Conservation (phyloP, 2,888 invertebrate genomes). For the Nomada flava region DNA sequence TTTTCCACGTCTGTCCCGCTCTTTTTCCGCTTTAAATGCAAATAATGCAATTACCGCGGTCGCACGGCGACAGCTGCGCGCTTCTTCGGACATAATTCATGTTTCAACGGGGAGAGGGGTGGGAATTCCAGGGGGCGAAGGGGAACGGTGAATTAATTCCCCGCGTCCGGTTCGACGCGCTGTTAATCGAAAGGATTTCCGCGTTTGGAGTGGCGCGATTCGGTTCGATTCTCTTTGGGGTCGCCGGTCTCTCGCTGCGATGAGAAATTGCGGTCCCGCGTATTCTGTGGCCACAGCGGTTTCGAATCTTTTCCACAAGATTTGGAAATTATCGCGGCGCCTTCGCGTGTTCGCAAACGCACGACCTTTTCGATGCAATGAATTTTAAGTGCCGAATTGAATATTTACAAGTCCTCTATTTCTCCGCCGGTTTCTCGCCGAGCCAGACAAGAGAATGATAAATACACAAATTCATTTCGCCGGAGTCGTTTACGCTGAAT, state of each 20-base stretch:
- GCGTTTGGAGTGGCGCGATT: conserved; percentile 25
- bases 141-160: conserved; percentile 62
- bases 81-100: conserved; percentile 70
- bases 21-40: conserved; percentile 70
- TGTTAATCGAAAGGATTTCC: conserved; percentile 72
- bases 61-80: conserved; percentile 68
- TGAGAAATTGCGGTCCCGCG: conserved; percentile 22
- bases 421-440: too few relatives aligned
- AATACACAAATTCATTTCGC: too few relatives aligned
- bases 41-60: conserved; percentile 69
- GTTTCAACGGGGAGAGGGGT: conserved; percentile 21
- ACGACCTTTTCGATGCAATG: too few relatives aligned
- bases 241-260: neutral
- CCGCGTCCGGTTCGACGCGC: conserved; percentile 50
- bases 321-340: too few relatives aligned
- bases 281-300: neutral
- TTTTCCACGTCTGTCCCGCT: conserved; percentile 22
- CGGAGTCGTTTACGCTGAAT: too few relatives aligned
- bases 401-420: too few relatives aligned
- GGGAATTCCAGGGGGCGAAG: neutral
- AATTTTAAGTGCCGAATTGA: too few relatives aligned
- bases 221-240: conserved; percentile 3
- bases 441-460: too few relatives aligned
- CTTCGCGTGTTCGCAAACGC: too few relatives aligned
- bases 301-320: too few relatives aligned